phyloP scores from a whole-genome alignment of 2,888 invertebrate genomes.

The Nomada ruficornis region DNA sequence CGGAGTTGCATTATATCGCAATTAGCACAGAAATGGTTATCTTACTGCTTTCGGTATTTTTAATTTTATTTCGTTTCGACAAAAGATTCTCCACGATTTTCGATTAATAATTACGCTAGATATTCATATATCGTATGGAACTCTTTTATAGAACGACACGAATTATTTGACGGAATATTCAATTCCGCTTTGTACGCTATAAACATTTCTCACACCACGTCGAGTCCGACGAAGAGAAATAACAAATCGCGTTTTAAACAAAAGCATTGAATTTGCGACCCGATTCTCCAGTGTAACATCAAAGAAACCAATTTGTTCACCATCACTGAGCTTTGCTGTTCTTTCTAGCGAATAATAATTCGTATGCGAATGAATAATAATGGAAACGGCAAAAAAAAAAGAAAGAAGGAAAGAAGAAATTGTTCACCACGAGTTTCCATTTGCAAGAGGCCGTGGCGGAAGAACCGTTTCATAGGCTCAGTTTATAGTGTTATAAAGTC shows the following conservation, averaged over 20 bases:
- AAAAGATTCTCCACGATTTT: too few species aligned
- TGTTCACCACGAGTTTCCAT: slow-evolving; percentile 22
- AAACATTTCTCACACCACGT: not conserved
- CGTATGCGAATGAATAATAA: slow-evolving; percentile 7
- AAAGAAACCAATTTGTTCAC: slow-evolving; percentile 1
- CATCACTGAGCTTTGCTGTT: not conserved
- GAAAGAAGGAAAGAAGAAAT: not conserved
- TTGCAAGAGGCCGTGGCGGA: not conserved
- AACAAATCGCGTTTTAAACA: not conserved
- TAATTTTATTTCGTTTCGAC: too few species aligned
- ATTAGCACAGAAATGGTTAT: too few species aligned
- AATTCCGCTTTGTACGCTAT: too few species aligned
- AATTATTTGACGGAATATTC: too few species aligned
- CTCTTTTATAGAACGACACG: too few species aligned
- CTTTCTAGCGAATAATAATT: not conserved
- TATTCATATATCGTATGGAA: too few species aligned
- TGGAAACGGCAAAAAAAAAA: not conserved
- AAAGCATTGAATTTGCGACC: not conserved
- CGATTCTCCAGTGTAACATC: not conserved
- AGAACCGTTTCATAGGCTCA: slow-evolving; percentile 14
- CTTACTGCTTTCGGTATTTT: too few species aligned
- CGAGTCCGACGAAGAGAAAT: not conserved
- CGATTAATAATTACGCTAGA: too few species aligned
- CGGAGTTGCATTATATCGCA: not conserved
- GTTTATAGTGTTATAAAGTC: slow-evolving; percentile 26